Base-by-base conservation (phyloP, 2,888 invertebrate genomes). In the Lepidocyrtinus sp. region DNA sequence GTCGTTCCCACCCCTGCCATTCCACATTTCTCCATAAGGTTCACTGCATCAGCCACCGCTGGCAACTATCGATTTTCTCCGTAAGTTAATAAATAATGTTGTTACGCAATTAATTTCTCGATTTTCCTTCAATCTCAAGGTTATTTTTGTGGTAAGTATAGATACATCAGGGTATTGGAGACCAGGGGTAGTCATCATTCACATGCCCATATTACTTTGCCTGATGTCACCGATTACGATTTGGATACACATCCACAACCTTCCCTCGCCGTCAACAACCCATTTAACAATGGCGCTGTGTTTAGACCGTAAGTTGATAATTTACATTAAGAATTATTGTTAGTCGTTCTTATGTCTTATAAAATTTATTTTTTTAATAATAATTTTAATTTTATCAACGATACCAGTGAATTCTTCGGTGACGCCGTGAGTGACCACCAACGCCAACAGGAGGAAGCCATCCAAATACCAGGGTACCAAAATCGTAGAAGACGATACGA, bases 1-100 rank as follows among this genome's bases (percentile, higher is more conserved):
- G 89, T 90, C 84, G 88, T 91, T 67, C 76, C 76, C 15, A 46
- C 78, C 0, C 59, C 87, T 25, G 73, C 70, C 9, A 76, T 84
- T 73, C 84, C 83, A 19, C 82, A 82, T 24, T 75, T 83, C 0
- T 83, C 84, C 9, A 82, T 82, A 1, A 64, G 84, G 24, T 73
- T 84, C 27, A 77, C 81, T 1, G 65, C 80, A 21, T 64, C 83
- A 19, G 65, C 79, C 21, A 61, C 83, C 19, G 81, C 83, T 19
- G 59, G 55, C 22, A 72, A 68, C 55, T 65, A 77, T 69, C 62
- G 84, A 77, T 67, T 82, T 82, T 17, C 83, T 83, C 64, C 86
- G 85, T 46, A 84, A 87, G 15, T 1, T 5, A 21, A n/a, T n/a
- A n/a, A n/a, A n/a, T n/a, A n/a, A n/a, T n/a, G n/a, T n/a, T n/a